phyloP scores from a whole-genome alignment of 2,113 vertebrate species.

The Pholis gunnellus region DNA sequence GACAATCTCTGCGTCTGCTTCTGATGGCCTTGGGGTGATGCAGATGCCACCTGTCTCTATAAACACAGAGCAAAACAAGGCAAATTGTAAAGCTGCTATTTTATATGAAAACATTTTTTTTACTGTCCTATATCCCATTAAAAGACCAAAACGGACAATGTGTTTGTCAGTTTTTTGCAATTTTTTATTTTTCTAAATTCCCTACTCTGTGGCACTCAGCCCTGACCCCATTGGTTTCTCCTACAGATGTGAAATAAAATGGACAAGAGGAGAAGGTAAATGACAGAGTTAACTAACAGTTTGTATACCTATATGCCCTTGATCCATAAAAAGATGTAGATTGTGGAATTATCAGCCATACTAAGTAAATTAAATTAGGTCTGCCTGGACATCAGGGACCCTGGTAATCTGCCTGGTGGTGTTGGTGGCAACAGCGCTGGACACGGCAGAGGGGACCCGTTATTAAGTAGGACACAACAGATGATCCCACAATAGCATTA shows the following conservation, averaged over 20 bases:
- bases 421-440: constrained; percentile 40
- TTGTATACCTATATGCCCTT: constrained; percentile 38
- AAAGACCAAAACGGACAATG: not conserved
- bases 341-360: constrained; percentile 74
- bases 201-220: too few species aligned
- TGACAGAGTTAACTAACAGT: not conserved
- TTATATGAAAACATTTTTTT: too few species aligned
- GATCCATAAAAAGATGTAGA: constrained; percentile 70
- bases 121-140: not conserved
- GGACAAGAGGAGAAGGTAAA: not conserved
- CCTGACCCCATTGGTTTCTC: too few species aligned
- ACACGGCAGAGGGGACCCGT: constrained; percentile 39
- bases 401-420: constrained; percentile 72
- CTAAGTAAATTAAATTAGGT: constrained; percentile 81
- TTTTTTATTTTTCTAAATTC: not conserved
- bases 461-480: constrained; percentile 74
- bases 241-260: not conserved
- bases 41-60: constrained; percentile 89
- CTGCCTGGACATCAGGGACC: constrained; percentile 43
- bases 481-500: constrained; percentile 72
- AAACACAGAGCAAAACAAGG: constrained; percentile 44
- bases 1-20: constrained; percentile 84
- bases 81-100: not conserved
- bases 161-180: not conserved
- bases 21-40: constrained; percentile 84